Evolutionary conservation across 2,888 invertebrate species (phyloP), one percentile per base, ranked within the genome.

Genomic region (Polyommatus iphigenia): DNA sequence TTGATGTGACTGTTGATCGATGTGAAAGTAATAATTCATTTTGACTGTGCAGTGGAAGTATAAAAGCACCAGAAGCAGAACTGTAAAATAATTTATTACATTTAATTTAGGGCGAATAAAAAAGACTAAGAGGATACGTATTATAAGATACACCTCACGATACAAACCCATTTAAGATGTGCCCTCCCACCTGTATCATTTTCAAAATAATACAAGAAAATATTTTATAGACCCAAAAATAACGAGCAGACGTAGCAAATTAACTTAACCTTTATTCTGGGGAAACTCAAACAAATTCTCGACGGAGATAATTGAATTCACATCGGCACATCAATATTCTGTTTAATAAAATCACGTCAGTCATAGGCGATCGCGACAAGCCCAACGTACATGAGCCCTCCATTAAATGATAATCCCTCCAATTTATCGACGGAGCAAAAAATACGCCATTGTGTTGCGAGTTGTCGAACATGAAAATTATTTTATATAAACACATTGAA

Each of bases 401-500:
- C 93, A 93, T 93, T 94, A 93, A 93, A 93, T 92, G 92, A 93
- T 94, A 94, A 94, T 94, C 93, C 93, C 86, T 85, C 90, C 93
- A 93, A 94, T 94, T 92, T 93, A 94, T 93, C 89, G 93, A 85
- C 88, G 83, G 87, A 88, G 90, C 90, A 93, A 93, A 94, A 94
- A 93, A 93, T 91, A 86, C 88, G 86, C 86, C 85, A 92, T 94
- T 94, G 93, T 93, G 90, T 90, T 84, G 89, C 84, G 90, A 92
- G 90, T 93, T 93, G 94, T 93, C 91, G 91, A 91, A 93, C 93
- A 93, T 89, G 92, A 92, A 94, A 93, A 93, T 94, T 90, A 93
- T 93, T 94, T 94, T 93, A 94, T 93, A 93, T 93, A 93, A 93
- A 92, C 91, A 91, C 92, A 94, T 94, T 93, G 88, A 91, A 90